A percentile compares a stretch with the other conserved stretches of the same genome.
These are phyloP conservation scores for Orientallactaga bullata DNA, from an alignment of 2,113 vertebrate genomes.

Conservation along the genomic window DNA sequence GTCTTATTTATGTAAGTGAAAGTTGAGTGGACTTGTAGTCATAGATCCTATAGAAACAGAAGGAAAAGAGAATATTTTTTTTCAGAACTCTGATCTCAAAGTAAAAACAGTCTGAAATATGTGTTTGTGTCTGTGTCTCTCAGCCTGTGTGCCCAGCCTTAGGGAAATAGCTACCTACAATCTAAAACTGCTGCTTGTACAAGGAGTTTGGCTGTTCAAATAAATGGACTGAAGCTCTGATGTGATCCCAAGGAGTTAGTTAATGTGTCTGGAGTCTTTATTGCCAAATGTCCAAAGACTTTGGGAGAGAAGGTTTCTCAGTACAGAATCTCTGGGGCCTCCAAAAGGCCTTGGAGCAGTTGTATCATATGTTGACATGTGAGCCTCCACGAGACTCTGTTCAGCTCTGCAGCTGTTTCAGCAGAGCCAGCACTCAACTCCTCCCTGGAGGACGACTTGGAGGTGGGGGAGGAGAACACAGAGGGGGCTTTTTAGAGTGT, in stretches of 20 bases:
- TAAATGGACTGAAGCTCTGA: constrained; percentile 62
- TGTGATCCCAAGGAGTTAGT: background rate
- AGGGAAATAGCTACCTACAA: background rate
- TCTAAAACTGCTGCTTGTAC: background rate
- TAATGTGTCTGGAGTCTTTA: background rate
- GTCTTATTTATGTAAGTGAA: background rate
- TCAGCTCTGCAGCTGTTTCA: constrained; percentile 40
- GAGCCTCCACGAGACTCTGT: background rate
- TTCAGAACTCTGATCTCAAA: background rate
- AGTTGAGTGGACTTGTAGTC: background rate
- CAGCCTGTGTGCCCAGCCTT: background rate
- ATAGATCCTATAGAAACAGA: background rate
- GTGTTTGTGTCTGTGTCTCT: background rate
- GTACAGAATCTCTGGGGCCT: background rate
- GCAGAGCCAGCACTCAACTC: background rate
- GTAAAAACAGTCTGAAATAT: background rate
- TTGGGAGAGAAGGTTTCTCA: background rate
- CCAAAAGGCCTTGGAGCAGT: background rate
- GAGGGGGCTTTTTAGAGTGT: background rate
- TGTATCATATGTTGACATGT: constrained; percentile 45
- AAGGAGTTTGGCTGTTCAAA: constrained; percentile 64
- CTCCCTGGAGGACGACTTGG: background rate
- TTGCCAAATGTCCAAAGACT: background rate
- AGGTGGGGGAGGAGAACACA: background rate
- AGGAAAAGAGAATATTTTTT: background rate